A percentile compares a stretch with the other conserved stretches of the same genome.
Evolutionary conservation across 1,140 invertebrate species (phyloP).

Genomic region (Ruditapes philippinarum): DNA sequence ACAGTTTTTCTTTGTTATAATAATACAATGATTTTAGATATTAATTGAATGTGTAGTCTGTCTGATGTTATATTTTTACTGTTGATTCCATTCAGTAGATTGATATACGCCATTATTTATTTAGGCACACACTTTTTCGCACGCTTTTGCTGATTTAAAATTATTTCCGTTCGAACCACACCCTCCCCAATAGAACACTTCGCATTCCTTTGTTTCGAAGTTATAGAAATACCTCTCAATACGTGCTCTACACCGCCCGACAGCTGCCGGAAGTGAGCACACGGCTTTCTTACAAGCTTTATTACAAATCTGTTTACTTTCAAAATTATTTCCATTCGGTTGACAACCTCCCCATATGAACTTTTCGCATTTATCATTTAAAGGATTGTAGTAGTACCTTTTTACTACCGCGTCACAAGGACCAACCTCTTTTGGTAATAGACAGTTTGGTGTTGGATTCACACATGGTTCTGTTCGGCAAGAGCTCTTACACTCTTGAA

Average conservation of each 20-base stretch:
- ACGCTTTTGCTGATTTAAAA: background rate
- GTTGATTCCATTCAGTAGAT: no score
- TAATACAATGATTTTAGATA: no score
- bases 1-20: no score
- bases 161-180: slow-evolving; percentile 9
- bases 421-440: slow-evolving; percentile 86
- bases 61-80: no score
- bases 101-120: no score
- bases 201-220: background rate
- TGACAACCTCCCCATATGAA: slow-evolving; percentile 85
- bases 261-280: background rate
- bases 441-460: slow-evolving; percentile 37
- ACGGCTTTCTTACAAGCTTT: slow-evolving; percentile 1
- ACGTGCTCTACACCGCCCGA: background rate
- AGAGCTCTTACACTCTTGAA: slow-evolving; percentile 25
- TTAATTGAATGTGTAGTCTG: no score
- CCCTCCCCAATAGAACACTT: slow-evolving; percentile 24
- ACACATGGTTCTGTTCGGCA: slow-evolving; percentile 73
- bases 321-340: slow-evolving; percentile 86
- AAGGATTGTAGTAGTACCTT: slow-evolving; percentile 89
- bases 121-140: no score
- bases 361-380: slow-evolving; percentile 70
- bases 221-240: slow-evolving; percentile 3
- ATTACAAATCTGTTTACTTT: slow-evolving; percentile 67
- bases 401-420: slow-evolving; percentile 89